Base-by-base conservation (phyloP, 2,797 vertebrate species). In the Eutrigla gurnardus region DNA sequence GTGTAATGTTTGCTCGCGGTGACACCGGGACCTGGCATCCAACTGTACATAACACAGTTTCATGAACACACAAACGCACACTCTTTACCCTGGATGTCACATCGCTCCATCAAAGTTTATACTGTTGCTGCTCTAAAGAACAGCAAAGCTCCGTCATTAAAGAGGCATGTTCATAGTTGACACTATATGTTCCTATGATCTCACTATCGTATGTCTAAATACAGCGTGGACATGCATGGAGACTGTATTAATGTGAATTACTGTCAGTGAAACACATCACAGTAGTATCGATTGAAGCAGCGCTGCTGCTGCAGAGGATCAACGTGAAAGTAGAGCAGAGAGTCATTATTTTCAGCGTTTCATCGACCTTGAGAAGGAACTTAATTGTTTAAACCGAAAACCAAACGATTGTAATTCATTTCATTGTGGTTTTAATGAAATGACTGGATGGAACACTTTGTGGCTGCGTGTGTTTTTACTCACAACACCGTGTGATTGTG, bases 311-410 rank as follows among this genome's bases (percentile, higher is more conserved):
- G 62, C 65, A 50, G 74, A 78, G 79, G 75, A 57, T 70, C 73
- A 55, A 71, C 67, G 18, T 67, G 70, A 78, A 74, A 58, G 60
- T 67, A 62, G 60, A 80, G 68, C 60, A 59, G 63, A 65, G 68
- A 78, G 64, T 88, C 78, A 90, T 89, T 87, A 83, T 86, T 87
- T 83, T 77, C 68, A 73, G 5, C 83, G 75, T 89, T 87, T 88
- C 43, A 75, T 87, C 78, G 74, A 82, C 77, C 79, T 54, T 7
- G 80, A 85, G 82, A 73, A 12, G 39, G 52, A 74, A 73, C 47
- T 42, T 78, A 85, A 89, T 88, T 88, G 84, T 81, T 87, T 83
- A 55, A 69, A 78, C 36, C 67, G 75, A 73, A 75, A 82, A 80
- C 11, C 42, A 11, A 25, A 11, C 63, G n/a, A 83, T 70, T 45